Evolutionary conservation across 2,888 invertebrate genomes (phyloP), one percentile per base, ranked within the genome.

Genomic region (Apodemia mormo): DNA sequence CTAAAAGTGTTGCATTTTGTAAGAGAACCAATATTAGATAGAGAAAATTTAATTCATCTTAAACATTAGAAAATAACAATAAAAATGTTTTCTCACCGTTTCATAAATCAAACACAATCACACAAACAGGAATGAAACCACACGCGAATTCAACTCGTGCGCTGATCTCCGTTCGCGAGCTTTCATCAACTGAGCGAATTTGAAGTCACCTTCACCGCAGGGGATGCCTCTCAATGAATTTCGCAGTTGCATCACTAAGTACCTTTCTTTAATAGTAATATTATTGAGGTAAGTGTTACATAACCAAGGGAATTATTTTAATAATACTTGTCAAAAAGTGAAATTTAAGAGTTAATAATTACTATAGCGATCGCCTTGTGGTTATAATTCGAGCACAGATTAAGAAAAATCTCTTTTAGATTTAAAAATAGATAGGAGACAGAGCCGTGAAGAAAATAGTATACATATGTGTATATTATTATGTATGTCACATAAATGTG

Each of bases 41-140:
- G 37, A 37, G 37, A 33, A 40, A 9, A 40, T 40, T 40, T 9
- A 40, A 40, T 40, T 2, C 7, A 40, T 40, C 40, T 9, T 9
- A 40, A 40, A 40, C 8, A 40, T 8, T 1, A 40, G 8, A 40
- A 40, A 9, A 40, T 40, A 40, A 9, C 40, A 40, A 9, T 9
- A 30, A 58, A 58, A 58, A 58, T 8, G 5, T 37, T 37, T 37
- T 58, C 58, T 58, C 22, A 58, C 58, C 58, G 58, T 58, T 30
- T 58, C 58, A 58, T 58, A 58, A 58, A 58, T 58, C 58, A 30
- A 58, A 12, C 58, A 58, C 58, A 58, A 9, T 30, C 58, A 58
- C 58, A 30, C 58, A 58, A 58, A 58, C 10, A 29, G 12, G 22
- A 40, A 9, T 40, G 9, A 30, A 29, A 58, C 6, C 58, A 58